A percentile compares a stretch with the other conserved stretches of the same genome.
Conservation (phyloP, 2,888 invertebrate species). For the Labia minor region DNA sequence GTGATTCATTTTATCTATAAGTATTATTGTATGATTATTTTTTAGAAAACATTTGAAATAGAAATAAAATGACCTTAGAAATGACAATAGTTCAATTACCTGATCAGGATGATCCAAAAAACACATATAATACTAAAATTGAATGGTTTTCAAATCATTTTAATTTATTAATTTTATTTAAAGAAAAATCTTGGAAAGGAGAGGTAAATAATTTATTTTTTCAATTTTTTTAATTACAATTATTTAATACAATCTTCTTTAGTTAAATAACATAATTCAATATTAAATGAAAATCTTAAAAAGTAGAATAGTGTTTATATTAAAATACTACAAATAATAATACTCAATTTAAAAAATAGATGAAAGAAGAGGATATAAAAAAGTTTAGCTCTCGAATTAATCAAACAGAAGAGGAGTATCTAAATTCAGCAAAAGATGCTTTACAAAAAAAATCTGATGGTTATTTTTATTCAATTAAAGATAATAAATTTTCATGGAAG, state of each 20-base stretch:
- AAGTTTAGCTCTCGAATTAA: neutral
- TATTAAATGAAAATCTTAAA: too few species aligned
- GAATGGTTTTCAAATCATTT: neutral
- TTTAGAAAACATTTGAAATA: neutral
- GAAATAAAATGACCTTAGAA: neutral
- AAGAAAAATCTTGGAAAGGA: neutral
- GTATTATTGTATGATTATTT: neutral
- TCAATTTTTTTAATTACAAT: neutral
- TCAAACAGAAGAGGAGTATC: neutral
- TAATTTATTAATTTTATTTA: neutral
- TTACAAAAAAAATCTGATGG: neutral
- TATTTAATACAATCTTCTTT: too few species aligned
- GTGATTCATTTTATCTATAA: too few species aligned
- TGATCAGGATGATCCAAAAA: neutral
- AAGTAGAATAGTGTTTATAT: too few species aligned
- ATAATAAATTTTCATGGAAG: neutral
- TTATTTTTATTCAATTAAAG: neutral
- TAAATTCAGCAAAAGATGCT: neutral
- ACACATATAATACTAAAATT: neutral
- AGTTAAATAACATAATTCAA: neutral
- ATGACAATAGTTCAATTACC: neutral
- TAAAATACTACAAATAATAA: neutral
- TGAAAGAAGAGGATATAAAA: neutral
- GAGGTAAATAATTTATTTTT: neutral
- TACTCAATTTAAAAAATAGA: neutral